These are phyloP conservation scores for Athalia rosae DNA, from an alignment of 2,888 invertebrate species.

Conservation along the genomic window DNA sequence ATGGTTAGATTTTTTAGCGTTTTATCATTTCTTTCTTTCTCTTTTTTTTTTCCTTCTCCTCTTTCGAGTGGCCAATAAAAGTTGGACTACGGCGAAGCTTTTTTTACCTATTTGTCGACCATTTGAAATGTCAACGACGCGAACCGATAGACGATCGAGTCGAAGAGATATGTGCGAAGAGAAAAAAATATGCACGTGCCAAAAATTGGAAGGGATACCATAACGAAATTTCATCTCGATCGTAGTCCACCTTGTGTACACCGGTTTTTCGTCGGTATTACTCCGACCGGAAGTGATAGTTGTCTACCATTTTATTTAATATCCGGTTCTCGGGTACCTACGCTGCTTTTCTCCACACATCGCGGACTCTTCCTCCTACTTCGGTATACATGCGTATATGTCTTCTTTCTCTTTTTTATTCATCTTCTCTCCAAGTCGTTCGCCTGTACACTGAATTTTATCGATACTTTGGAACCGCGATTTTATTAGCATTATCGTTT, in stretches of 20 bases:
- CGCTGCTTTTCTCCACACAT: conserved; percentile 27
- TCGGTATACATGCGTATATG: neutral
- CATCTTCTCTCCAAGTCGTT: neutral
- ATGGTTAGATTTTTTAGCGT: neutral
- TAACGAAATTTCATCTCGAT: neutral
- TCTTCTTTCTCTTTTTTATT: conserved; percentile 3
- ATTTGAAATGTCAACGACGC: too few species aligned
- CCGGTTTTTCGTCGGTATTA: conserved; percentile 10
- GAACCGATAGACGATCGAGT: neutral
- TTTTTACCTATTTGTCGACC: too few species aligned
- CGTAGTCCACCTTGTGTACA: neutral
- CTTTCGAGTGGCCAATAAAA: neutral
- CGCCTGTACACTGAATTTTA: neutral
- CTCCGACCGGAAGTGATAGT: conserved; percentile 32
- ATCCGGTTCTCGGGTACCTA: conserved; percentile 19
- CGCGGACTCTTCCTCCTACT: too few species aligned
- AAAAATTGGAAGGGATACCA: neutral
- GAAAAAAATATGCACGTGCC: too few species aligned
- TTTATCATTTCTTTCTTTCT: neutral
- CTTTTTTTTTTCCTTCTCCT: neutral
- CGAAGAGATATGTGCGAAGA: neutral
- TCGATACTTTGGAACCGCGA: neutral
- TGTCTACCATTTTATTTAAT: conserved; percentile 37
- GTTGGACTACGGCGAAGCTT: neutral
- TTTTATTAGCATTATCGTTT: too few species aligned